These are phyloP conservation scores for Philypnodon macrostomus DNA, from an alignment of 2,797 vertebrate genomes.

Conservation along the genomic window DNA sequence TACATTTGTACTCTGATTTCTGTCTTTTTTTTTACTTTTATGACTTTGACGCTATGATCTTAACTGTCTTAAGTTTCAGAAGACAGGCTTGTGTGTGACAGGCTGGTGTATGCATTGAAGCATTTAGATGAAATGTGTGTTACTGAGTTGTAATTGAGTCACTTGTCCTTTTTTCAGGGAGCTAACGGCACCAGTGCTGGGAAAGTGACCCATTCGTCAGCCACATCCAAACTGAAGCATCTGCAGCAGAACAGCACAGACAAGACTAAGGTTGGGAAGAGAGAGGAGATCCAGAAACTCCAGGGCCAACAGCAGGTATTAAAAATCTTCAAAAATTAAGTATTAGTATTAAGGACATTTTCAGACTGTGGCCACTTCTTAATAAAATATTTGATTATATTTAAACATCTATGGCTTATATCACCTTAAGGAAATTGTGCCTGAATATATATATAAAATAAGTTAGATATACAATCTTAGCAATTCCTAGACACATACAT, in stretches of 20 bases:
- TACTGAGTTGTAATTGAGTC: conserved; percentile 1
- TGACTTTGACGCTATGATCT: conserved; percentile 31
- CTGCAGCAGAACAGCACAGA: conserved; percentile 90
- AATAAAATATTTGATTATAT: too few relatives aligned
- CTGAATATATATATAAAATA: too few relatives aligned
- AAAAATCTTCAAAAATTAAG: too few relatives aligned
- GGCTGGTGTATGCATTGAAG: conserved; percentile 18
- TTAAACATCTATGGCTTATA: too few relatives aligned
- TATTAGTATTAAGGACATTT: too few relatives aligned
- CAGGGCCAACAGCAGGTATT: conserved; percentile 87
- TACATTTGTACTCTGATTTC: conserved; percentile 28
- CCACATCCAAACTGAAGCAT: conserved; percentile 88
- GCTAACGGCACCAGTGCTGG: conserved; percentile 74
- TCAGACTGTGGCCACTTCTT: too few relatives aligned
- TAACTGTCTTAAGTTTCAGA: conserved; percentile 39
- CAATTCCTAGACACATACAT: not conserved
- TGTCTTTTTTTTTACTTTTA: conserved; percentile 31
- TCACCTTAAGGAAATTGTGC: too few relatives aligned
- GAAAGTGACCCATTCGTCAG: conserved; percentile 81
- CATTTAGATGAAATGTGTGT: conserved; percentile 24
- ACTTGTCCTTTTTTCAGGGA: conserved; percentile 66
- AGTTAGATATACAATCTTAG: too few relatives aligned
- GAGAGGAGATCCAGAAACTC: conserved; percentile 88
- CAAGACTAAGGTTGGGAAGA: conserved; percentile 87
- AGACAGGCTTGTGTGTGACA: conserved; percentile 20